Base-by-base conservation (phyloP, 2,113 vertebrate genomes). In the Larimichthys crocea region DNA sequence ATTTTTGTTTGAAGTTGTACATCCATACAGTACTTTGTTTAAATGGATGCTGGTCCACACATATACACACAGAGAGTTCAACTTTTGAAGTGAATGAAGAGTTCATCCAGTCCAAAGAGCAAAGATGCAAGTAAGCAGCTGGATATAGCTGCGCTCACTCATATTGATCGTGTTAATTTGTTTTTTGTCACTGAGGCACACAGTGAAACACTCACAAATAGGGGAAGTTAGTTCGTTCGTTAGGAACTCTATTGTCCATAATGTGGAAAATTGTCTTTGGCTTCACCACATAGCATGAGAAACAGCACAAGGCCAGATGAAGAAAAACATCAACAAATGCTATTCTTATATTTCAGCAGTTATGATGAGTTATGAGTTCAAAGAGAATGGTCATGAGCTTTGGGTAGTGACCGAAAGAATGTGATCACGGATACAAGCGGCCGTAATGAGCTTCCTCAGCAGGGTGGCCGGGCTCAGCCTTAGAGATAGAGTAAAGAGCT, bases 121-220 rank as follows among this genome's bases (percentile, higher is more conserved):
- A 56, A 56, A 74, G 22, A 64, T 64, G 59, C 46, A 60, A 83
- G 44, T 42, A 31, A 59, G 60, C 16, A 64, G 68, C 16, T 31
- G 17, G 52, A 69, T 65, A 29, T 42, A 79, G 70, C 42, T 14
- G 26, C 10, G 20, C 63, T 22, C 24, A 66, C 35, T 63, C 26
- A 48, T 64, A 79, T 64, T 24, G 56, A 84, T 79, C 44, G n/a
- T 15, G 57, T 57, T 74, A 42, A 62, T 84, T 57, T 63, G 20
- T 1, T 50, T 57, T 46, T 62, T 26, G 56, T 84, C 75, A 50
- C 56, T 48, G 26, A 73, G 50, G 52, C 49, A 31, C 61, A 59
- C 62, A 62, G 69, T 49, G 68, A 55, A 46, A 46, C 11, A 46
- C 44, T 46, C 44, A 46, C 44, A 46, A 14, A 46, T 15, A 46